Conservation (phyloP, 2,113 vertebrate genomes). For the Oreochromis aureus region DNA sequence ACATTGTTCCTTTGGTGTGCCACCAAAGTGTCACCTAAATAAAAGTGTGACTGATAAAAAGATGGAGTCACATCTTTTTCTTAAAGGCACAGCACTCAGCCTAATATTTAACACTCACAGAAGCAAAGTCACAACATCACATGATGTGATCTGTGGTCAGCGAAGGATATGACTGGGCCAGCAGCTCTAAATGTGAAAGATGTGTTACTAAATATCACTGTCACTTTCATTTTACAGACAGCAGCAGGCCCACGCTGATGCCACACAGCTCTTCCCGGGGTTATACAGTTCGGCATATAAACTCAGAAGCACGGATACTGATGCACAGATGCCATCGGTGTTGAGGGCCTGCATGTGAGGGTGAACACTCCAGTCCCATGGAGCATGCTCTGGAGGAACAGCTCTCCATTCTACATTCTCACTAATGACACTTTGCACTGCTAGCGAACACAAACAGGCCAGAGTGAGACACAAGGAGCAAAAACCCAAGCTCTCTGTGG, state of each 20-base stretch:
- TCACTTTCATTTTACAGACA: background rate
- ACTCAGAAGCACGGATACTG: background rate
- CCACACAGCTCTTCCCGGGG: background rate
- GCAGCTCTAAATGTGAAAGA: background rate
- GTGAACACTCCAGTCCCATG: background rate
- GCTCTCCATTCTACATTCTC: background rate
- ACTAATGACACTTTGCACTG: background rate
- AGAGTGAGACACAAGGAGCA: background rate
- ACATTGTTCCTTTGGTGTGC: background rate
- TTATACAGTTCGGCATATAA: background rate
- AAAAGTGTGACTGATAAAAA: background rate
- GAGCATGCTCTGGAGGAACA: background rate
- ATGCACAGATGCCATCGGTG: background rate
- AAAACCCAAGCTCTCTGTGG: background rate
- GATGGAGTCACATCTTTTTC: background rate
- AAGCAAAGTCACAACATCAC: background rate
- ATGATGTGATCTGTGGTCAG: background rate
- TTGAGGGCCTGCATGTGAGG: background rate
- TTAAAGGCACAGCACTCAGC: background rate
- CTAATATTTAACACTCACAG: background rate
- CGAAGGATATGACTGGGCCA: background rate
- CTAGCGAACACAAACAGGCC: background rate
- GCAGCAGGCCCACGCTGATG: background rate
- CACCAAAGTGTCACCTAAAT: background rate
- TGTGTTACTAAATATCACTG: background rate